phyloP scores from a whole-genome alignment of 2,888 invertebrate genomes.

The Tetragonula carbonaria region DNA sequence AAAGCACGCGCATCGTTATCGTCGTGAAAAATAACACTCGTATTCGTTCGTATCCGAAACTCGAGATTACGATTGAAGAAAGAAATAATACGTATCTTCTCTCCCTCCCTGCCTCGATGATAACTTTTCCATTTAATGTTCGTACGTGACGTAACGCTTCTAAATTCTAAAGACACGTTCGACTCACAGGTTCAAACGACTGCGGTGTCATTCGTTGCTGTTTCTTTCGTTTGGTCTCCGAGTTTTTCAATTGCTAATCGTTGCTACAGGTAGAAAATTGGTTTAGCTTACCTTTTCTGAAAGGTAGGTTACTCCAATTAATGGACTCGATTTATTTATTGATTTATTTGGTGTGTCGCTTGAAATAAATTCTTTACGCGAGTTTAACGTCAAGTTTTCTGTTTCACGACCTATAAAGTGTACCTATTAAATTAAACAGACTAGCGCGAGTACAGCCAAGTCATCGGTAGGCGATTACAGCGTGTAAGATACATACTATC shows the following conservation, averaged over 20 bases:
- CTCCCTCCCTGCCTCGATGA: background rate
- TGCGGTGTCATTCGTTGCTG: background rate
- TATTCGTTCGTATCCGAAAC: background rate
- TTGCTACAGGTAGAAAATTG: background rate
- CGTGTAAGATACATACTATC: slow-evolving; percentile 19
- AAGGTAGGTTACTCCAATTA: background rate
- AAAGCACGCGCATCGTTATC: slow-evolving; percentile 27
- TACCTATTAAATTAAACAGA: background rate
- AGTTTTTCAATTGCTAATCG: too few species aligned
- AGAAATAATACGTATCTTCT: background rate
- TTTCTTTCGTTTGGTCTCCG: background rate
- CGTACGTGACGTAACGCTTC: background rate
- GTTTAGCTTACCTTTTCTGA: background rate
- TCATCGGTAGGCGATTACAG: slow-evolving; percentile 9
- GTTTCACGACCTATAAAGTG: background rate
- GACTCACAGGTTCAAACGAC: too few species aligned
- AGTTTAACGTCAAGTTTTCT: background rate
- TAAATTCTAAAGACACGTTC: background rate
- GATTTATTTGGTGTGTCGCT: background rate
- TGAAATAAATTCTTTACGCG: background rate
- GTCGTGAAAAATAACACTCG: slow-evolving; percentile 6
- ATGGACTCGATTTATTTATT: background rate
- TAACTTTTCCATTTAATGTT: slow-evolving; percentile 10
- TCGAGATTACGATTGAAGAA: slow-evolving; percentile 27
- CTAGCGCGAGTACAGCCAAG: background rate